Evolutionary conservation across 30 jellyfish, hydroid and myxozoan genomes (phyloP).

Genomic region (Cassiopea andromeda): DNA sequence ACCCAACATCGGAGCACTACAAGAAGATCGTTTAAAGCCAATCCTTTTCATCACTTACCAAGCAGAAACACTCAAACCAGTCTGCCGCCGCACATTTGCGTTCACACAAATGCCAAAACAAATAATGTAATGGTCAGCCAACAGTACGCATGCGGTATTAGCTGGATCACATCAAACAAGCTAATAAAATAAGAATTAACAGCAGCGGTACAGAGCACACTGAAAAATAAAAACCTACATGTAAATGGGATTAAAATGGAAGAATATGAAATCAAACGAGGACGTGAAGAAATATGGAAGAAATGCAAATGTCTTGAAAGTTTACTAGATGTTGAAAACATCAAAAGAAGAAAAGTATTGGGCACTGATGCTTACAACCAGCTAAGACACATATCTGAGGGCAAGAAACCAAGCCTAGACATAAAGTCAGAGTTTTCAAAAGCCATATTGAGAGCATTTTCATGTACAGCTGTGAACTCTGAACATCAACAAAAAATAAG

Average conservation of each 20-base stretch:
- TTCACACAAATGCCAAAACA: not conserved
- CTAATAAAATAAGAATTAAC: not conserved
- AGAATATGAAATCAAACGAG: not conserved
- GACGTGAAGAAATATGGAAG: not conserved
- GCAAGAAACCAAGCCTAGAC: not conserved
- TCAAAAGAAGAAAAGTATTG: no score
- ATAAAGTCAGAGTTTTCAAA: not conserved
- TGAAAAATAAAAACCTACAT: not conserved
- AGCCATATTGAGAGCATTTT: not conserved
- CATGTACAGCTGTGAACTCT: constrained; percentile 5
- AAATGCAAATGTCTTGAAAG: constrained; percentile 8
- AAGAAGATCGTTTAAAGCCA: constrained; percentile 35
- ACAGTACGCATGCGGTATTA: not conserved
- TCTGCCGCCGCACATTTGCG: not conserved
- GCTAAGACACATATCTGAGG: not conserved
- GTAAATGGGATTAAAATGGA: not conserved
- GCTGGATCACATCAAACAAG: not conserved
- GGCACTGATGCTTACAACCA: not conserved
- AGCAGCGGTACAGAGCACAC: not conserved
- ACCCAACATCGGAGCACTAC: constrained; percentile 16
- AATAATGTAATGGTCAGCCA: not conserved
- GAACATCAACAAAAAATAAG: constrained; percentile 11
- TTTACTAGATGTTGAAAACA: not conserved
- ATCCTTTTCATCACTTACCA: constrained; percentile 16
- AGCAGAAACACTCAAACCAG: constrained; percentile 18